These are phyloP conservation scores for Gopherus flavomarginatus DNA, from an alignment of 2,113 vertebrate genomes.

Conservation along the genomic window DNA sequence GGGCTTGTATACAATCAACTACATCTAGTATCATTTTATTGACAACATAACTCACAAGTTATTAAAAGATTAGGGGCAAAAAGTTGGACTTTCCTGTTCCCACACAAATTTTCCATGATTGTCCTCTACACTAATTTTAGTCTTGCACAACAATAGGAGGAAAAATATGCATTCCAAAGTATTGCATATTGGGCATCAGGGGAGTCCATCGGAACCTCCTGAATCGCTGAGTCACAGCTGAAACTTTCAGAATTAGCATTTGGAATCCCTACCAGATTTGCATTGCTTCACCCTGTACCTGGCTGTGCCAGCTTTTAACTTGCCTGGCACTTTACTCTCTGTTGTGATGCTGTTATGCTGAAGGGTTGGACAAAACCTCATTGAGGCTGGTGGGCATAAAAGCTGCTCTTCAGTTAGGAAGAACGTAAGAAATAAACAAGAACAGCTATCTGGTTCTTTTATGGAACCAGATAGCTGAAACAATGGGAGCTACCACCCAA, in stretches of 20 bases:
- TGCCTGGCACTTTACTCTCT: neutral
- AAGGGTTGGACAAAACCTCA: neutral
- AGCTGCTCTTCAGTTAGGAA: neutral
- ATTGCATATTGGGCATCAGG: neutral
- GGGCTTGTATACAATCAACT: accelerated
- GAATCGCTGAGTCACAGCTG: constrained; percentile 4
- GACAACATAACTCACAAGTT: neutral
- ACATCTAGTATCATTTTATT: neutral
- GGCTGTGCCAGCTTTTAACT: neutral
- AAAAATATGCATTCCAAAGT: neutral
- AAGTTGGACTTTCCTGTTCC: neutral
- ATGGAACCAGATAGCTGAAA: neutral
- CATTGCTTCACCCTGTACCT: neutral
- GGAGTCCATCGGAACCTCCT: neutral
- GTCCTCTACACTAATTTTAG: constrained; percentile 33
- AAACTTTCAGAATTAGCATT: neutral
- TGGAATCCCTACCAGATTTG: neutral
- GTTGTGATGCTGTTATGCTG: neutral
- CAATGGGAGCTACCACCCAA: neutral
- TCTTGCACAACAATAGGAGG: constrained; percentile 45
- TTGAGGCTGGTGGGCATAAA: neutral
- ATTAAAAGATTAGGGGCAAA: neutral
- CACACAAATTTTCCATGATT: neutral
- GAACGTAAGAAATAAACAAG: neutral
- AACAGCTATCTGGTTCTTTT: neutral